phyloP scores from a whole-genome alignment of 1,140 invertebrate genomes.

The Melipona quadrifasciata region DNA sequence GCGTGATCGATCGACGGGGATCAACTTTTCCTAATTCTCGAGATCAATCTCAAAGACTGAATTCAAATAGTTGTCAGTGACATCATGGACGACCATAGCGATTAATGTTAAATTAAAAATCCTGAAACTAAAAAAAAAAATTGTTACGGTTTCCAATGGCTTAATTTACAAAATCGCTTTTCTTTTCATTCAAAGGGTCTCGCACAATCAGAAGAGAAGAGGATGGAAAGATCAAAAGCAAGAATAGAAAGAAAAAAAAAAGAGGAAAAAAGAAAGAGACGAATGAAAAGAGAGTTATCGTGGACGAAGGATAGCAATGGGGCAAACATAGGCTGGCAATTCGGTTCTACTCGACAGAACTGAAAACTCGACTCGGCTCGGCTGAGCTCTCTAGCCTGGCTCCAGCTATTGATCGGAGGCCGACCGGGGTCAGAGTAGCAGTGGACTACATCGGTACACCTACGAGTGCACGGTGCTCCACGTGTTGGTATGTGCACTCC shows the following conservation, averaged over 20 bases:
- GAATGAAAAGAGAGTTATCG: constrained; percentile 40
- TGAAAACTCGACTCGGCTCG: constrained; percentile 74
- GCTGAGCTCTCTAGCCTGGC: constrained; percentile 74
- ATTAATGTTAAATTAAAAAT: too few species aligned
- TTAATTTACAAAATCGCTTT: not conserved
- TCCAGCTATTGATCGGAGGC: constrained; percentile 81
- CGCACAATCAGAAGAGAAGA: too few species aligned
- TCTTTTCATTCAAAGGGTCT: too few species aligned
- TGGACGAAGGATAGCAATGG: not conserved
- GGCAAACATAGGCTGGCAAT: constrained; percentile 44
- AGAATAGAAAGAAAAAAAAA: not conserved
- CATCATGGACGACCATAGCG: too few species aligned
- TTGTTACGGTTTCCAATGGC: too few species aligned
- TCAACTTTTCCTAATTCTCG: not conserved
- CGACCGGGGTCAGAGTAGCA: constrained; percentile 80
- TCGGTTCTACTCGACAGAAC: constrained; percentile 63
- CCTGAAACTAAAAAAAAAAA: too few species aligned
- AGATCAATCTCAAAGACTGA: constrained; percentile 1
- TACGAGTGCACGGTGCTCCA: constrained; percentile 60
- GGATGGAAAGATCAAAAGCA: not conserved
- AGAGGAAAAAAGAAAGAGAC: not conserved
- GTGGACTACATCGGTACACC: constrained; percentile 78
- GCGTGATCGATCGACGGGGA: not conserved
- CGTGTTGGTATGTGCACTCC: constrained; percentile 62
- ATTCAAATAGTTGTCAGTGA: too few species aligned